Base-by-base conservation (phyloP, 30 jellyfish, hydroid and myxozoan genomes). In the Aurelia sp. region DNA sequence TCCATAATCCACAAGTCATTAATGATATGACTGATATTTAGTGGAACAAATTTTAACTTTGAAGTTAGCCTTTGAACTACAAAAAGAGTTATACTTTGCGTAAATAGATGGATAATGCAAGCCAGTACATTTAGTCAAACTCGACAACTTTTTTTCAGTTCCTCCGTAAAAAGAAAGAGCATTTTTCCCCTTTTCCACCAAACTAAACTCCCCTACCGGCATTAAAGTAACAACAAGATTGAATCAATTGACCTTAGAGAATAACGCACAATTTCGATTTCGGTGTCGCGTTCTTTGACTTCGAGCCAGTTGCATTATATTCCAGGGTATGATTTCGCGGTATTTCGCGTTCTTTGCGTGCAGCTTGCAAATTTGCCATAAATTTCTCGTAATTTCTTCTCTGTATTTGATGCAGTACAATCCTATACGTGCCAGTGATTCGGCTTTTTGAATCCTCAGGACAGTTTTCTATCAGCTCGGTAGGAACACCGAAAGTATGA, bases 371-470 rank as follows among this genome's bases (percentile, higher is more conserved):
- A 16, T 81, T 75, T 33, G 91, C 98, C n/a, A 66, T 27, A 19
- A 73, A 91, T 51, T 80, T 38, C 53, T 93, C 98, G 27, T 61
- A 65, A 27, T 67, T 87, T 21, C 94, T 81, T 52, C 94, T 62
- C 87, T 93, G 97, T 20, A 85, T 93, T 83, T 93, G 98, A 53
- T 93, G 95, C 51, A 93, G 74, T 15, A 88, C 80, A 5, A 93
- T 88, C n/a, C 98, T 92, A 64, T 81, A 93, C 55, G 97, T 88
- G 72, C 98, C 98, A 48, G 96, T 93, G 21, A 93, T 82, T 19
- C 74, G 88, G 55, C 72, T 88, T 67, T 88, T 73, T 13, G 98
- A 76, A 67, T 83, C 96, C 11, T 68, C 84, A 0, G 94, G 70
- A 24, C 92, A 66, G 41, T 72, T 82, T 38, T 78, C 88, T 38